phyloP scores from a whole-genome alignment of 2,113 vertebrate species.

The Mus spicilegus region DNA sequence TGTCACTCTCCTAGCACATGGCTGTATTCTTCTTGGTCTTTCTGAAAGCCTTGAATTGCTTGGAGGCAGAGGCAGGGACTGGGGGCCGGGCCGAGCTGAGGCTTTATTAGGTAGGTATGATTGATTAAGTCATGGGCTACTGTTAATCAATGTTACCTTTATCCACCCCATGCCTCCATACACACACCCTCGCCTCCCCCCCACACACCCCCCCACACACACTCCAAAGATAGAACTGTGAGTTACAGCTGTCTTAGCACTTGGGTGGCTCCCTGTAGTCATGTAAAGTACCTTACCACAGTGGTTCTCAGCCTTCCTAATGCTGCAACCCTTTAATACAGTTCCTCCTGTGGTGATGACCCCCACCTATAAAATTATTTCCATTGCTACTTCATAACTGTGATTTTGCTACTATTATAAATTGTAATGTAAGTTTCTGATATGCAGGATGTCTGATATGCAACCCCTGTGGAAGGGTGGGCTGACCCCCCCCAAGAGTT shows the following conservation, averaged over 20 bases:
- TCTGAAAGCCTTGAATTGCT: neutral
- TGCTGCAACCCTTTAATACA: neutral
- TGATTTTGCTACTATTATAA: neutral
- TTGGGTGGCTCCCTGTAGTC: neutral
- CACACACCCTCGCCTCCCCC: neutral
- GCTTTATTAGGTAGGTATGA: neutral
- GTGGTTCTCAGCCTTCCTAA: neutral
- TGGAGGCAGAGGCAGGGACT: no score
- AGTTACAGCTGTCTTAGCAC: neutral
- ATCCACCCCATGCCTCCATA: no score
- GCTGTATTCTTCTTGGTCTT: neutral
- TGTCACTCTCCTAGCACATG: neutral
- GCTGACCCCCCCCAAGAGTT: neutral
- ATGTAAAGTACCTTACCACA: neutral
- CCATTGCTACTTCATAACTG: neutral
- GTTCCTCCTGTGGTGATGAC: neutral
- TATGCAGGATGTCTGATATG: neutral
- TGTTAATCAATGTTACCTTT: neutral
- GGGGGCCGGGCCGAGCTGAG: neutral
- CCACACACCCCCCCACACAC: neutral
- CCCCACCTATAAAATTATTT: neutral
- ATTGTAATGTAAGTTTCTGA: neutral
- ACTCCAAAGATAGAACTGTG: neutral
- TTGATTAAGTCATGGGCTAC: neutral
- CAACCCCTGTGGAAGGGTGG: neutral